phyloP scores from a whole-genome alignment of 2,113 vertebrate species.

The Scalopus aquaticus region DNA sequence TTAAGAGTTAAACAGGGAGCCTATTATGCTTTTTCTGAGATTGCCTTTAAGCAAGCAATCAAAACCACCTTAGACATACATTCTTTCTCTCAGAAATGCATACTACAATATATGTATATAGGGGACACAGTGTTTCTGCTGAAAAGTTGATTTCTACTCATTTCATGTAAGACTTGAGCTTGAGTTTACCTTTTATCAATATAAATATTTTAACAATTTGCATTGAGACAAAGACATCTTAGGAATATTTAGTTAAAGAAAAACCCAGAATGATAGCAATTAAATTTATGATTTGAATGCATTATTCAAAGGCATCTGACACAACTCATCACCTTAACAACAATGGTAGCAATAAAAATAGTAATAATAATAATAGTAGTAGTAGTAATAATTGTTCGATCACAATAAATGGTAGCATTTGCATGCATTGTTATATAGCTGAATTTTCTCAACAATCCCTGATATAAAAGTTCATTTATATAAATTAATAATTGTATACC shows the following conservation, averaged over 20 bases:
- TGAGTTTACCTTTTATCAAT: not conserved
- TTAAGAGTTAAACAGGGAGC: not conserved
- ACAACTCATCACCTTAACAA: not conserved
- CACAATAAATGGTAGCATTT: not conserved
- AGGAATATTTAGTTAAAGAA: not conserved
- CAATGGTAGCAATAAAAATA: too few relatives aligned
- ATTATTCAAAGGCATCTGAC: not conserved
- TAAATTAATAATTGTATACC: not conserved
- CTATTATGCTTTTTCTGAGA: not conserved
- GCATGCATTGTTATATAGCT: not conserved
- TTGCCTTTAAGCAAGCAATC: not conserved
- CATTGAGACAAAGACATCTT: not conserved
- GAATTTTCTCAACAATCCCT: not conserved
- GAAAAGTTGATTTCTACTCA: not conserved
- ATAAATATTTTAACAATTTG: not conserved
- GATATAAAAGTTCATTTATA: not conserved
- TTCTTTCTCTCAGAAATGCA: not conserved
- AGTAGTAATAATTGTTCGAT: not conserved
- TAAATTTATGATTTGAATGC: not conserved
- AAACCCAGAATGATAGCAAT: not conserved
- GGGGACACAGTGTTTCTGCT: not conserved
- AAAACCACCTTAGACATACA: not conserved
- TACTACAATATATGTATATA: not conserved
- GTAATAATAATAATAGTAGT: too few relatives aligned
- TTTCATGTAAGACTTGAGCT: not conserved